A percentile compares a stretch with the other conserved stretches of the same genome.
phyloP scores from a whole-genome alignment of 2,113 vertebrate species.

The Cryptoleucopteryx plumbea region DNA sequence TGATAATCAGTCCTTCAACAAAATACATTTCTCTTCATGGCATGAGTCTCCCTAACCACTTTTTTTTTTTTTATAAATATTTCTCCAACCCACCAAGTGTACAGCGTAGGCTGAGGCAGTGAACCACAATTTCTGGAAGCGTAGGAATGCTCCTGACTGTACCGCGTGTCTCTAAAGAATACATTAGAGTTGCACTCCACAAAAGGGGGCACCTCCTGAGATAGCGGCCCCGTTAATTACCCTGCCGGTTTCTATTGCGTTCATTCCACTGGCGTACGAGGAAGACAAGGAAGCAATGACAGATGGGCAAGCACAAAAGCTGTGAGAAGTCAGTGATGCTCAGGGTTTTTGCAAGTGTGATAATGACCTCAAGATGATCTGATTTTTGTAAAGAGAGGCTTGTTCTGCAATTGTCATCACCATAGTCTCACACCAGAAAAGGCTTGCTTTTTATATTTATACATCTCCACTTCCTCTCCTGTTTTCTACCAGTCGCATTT shows the following conservation, averaged over 20 bases:
- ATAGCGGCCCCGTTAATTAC: neutral
- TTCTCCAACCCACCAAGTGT: neutral
- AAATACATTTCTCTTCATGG: neutral
- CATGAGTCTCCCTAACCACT: neutral
- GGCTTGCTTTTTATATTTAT: neutral
- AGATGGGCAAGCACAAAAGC: constrained; percentile 27
- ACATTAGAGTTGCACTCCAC: neutral
- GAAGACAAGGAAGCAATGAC: neutral
- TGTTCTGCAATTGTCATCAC: neutral
- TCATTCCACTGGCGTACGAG: neutral
- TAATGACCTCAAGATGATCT: constrained; percentile 36
- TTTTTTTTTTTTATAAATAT: neutral
- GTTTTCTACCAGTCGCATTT: neutral
- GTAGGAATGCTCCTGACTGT: neutral
- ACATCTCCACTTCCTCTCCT: neutral
- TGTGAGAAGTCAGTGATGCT: neutral
- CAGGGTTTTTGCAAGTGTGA: neutral
- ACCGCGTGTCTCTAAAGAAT: neutral
- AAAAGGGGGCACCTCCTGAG: neutral
- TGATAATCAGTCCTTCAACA: neutral
- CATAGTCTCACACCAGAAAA: neutral
- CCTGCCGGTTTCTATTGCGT: neutral
- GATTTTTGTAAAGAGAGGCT: neutral
- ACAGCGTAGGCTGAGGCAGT: neutral
- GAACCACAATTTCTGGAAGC: neutral